phyloP scores from a whole-genome alignment of 2,888 invertebrate genomes.

The Standfussiana lucernea region DNA sequence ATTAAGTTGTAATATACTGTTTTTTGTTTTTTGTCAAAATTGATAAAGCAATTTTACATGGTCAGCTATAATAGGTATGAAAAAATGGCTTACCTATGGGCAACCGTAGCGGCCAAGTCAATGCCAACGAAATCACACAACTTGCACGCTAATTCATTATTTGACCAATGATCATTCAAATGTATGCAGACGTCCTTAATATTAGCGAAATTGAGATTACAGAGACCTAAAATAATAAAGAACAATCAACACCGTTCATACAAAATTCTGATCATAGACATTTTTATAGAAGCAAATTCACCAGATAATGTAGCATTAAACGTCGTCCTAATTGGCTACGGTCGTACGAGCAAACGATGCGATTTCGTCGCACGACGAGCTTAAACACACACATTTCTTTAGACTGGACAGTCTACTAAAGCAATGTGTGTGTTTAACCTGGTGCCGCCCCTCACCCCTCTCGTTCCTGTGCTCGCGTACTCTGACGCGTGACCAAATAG shows the following conservation, averaged over 20 bases:
- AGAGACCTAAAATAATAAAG: slow-evolving; percentile 60
- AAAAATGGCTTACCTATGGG: slow-evolving; percentile 75
- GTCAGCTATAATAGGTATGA: too few relatives aligned
- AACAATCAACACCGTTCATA: not conserved
- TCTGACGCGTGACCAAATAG: too few relatives aligned
- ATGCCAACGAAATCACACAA: slow-evolving; percentile 76
- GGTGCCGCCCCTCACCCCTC: too few relatives aligned
- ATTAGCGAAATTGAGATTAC: slow-evolving; percentile 37
- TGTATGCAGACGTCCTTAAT: slow-evolving; percentile 38
- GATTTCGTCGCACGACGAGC: too few relatives aligned
- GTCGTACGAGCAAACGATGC: too few relatives aligned
- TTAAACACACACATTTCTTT: too few relatives aligned
- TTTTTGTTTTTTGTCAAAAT: not conserved
- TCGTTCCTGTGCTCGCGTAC: too few relatives aligned
- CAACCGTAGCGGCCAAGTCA: slow-evolving; percentile 78
- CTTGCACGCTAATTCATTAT: slow-evolving; percentile 76
- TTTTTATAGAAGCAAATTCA: not conserved
- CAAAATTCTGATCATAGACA: not conserved
- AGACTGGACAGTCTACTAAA: too few relatives aligned
- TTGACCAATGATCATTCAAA: slow-evolving; percentile 74
- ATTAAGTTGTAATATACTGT: not conserved
- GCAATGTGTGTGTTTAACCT: too few relatives aligned
- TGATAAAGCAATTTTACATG: not conserved
- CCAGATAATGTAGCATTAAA: not conserved
- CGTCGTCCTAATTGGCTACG: too few relatives aligned